Base-by-base conservation (phyloP, 2,797 vertebrate genomes). In the Ctenopoma kingsleyae region DNA sequence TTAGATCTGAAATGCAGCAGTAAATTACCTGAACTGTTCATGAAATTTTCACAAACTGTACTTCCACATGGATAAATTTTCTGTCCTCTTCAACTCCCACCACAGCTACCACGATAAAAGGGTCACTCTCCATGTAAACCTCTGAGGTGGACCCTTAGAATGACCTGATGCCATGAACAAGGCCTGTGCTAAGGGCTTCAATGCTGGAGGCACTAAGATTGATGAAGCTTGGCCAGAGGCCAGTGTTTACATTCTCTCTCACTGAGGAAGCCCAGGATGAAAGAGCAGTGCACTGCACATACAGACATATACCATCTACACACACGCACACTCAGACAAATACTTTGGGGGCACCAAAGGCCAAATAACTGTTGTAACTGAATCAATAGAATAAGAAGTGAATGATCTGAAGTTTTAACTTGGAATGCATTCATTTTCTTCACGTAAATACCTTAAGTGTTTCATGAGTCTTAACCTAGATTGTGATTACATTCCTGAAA, bases 221-320 rank as follows among this genome's bases (percentile, higher is more conserved):
- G 91, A 89, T 84, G 85, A 80, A 72, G 77, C 78, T 89, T 96
- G 96, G 97, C 95, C 23, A 0, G 0, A 22, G 90, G 95, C 96
- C 96, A 90, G 87, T 97, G 96, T 98, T 98, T 98, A 98, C 96
- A 96, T 93, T 97, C 94, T 94, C 93, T 92, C 91, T 91, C 88
- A 94, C 94, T 95, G 95, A 97, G 95, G 95, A 97, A 97, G 93
- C 91, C 89, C 93, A 89, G 94, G 95, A 96, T 96, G 94, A 96
- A 97, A 96, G 94, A 88, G 91, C 93, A 91, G 91, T 27, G 25
- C 93, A 93, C 89, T 91, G 83, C 81, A 90, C 91, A 91, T 57
- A 67, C 58, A 64, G 40, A 75, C 67, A 72, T 58, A 78, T 51
- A 53, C 87, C 55, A 44, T 56, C 32, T 25, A 54, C 60, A 71